Evolutionary conservation across 2,888 invertebrate genomes (phyloP).

Genomic region (Melieria omissa): DNA sequence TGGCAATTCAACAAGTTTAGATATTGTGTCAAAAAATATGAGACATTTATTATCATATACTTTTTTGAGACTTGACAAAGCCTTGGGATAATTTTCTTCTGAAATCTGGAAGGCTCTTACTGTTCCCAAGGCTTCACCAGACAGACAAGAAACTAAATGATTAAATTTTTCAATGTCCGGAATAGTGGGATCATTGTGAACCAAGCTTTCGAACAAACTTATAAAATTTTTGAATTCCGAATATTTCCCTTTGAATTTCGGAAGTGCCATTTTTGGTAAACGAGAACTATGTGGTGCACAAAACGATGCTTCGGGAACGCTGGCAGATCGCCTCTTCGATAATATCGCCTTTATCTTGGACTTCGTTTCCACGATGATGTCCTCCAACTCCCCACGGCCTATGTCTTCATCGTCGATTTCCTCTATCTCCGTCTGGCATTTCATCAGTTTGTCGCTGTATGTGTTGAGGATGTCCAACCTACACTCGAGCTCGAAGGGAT

Average conservation of each 20-base stretch:
- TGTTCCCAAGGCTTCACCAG: constrained; percentile 26
- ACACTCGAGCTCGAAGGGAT: background rate
- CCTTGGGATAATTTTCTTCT: constrained; percentile 27
- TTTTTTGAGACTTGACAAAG: constrained; percentile 18
- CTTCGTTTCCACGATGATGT: constrained; percentile 2
- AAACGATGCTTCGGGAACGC: background rate
- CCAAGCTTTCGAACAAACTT: constrained; percentile 4
- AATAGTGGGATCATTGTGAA: constrained; percentile 15
- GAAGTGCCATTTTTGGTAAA: constrained; percentile 17
- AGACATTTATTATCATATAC: constrained; percentile 41
- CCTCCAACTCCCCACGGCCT: background rate
- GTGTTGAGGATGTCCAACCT: background rate
- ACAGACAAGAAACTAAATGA: constrained; percentile 20
- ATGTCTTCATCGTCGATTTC: background rate
- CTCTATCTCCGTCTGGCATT: constrained; percentile 10
- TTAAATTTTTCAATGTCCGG: constrained; percentile 34
- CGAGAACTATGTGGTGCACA: constrained; percentile 4
- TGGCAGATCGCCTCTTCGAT: background rate
- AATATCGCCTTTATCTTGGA: background rate
- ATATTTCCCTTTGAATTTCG: constrained; percentile 28
- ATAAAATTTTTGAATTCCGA: constrained; percentile 30
- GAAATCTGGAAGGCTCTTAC: constrained; percentile 26
- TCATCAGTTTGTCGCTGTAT: background rate
- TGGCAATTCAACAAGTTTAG: constrained; percentile 40
- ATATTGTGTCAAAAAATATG: constrained; percentile 42